phyloP scores from a whole-genome alignment of 2,797 vertebrate species.

The Loriculus beryllinus region DNA sequence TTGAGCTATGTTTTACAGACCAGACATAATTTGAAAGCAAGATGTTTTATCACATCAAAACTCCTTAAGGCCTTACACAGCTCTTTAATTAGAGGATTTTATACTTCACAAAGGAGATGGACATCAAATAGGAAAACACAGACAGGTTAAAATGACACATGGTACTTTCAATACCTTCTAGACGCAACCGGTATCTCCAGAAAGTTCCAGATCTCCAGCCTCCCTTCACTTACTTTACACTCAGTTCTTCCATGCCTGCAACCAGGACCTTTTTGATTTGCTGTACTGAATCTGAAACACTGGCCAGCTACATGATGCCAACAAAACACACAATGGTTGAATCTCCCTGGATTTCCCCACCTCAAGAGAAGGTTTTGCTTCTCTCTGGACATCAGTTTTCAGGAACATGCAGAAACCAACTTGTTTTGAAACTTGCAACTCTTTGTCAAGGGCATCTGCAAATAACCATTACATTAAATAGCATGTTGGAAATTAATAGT shows the following conservation, averaged over 20 bases:
- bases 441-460: not conserved
- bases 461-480: not conserved
- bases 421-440: not conserved
- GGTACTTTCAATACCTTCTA: not conserved
- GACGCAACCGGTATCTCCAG: not conserved
- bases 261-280: not conserved
- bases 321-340: not conserved
- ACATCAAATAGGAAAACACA: not conserved
- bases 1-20: not conserved
- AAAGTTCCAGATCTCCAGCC: not conserved
- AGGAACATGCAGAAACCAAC: not conserved
- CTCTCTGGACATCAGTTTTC: not conserved
- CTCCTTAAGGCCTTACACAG: not conserved
- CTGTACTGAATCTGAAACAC: not conserved
- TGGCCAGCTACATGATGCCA: not conserved
- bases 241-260: not conserved
- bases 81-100: not conserved
- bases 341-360: not conserved
- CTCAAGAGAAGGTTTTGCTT: not conserved
- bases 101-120: not conserved
- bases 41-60: not conserved
- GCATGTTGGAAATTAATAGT: not conserved
- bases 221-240: not conserved
- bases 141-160: fast-evolving
- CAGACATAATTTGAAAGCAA: not conserved